phyloP scores from a whole-genome alignment of 2,888 invertebrate species.

The Copidosoma aretas region DNA sequence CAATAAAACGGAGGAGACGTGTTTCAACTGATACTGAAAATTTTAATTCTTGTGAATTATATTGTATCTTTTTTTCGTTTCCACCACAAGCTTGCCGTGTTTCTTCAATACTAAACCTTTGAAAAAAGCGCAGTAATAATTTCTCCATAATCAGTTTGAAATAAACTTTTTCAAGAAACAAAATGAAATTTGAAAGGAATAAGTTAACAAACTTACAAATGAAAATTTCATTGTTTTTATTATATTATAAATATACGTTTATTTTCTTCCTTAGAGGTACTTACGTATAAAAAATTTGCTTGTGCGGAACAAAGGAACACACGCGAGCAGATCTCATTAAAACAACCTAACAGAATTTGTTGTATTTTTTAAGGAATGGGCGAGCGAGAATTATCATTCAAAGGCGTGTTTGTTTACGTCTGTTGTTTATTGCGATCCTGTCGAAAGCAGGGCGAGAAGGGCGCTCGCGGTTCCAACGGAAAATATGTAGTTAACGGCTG shows the following conservation, averaged over 20 bases:
- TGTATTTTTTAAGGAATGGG: not conserved
- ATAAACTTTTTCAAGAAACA: no score
- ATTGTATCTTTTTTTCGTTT: no score
- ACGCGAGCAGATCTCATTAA: conserved; percentile 39
- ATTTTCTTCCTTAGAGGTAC: conserved; percentile 45
- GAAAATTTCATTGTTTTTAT: conserved; percentile 30
- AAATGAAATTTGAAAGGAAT: no score
- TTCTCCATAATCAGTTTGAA: no score
- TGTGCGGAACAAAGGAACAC: conserved; percentile 33
- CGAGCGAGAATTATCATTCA: not conserved
- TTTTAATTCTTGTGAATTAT: no score
- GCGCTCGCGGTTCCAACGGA: conserved; percentile 91
- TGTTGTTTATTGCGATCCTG: conserved; percentile 74
- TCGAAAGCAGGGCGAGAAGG: conserved; percentile 92
- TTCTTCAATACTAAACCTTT: no score
- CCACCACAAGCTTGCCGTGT: no score
- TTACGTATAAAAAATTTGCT: conserved; percentile 48
- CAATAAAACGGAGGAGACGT: no score
- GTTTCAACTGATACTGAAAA: no score
- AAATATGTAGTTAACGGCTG: conserved; percentile 91
- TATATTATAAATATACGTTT: conserved; percentile 47
- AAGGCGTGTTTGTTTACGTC: conserved; percentile 44
- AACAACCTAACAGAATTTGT: conserved; percentile 35
- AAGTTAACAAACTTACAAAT: not conserved
- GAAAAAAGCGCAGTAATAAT: no score